Base-by-base conservation (phyloP, 2,797 vertebrate genomes). In the Rallus crepitans region DNA sequence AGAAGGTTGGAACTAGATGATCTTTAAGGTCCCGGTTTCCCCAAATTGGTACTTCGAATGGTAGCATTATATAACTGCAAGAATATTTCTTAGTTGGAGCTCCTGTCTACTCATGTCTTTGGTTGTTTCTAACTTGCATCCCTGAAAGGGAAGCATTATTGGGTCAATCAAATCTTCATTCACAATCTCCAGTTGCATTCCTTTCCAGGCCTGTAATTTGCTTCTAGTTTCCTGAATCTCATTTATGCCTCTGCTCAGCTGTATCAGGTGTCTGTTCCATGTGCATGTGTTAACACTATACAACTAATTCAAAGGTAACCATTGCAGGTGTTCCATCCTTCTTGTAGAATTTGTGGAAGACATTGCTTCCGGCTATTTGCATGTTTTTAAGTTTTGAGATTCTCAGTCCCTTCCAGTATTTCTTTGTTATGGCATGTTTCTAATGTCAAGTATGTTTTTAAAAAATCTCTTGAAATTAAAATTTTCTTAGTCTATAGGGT, bases 231-330 rank as follows among this genome's bases (percentile, higher is more conserved):
- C 42, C 80, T 70, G 81, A 72, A 70, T 82, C 40, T 89, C 24
- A 63, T 79, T 93, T 92, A 56, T 63, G 66, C 5, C 3, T 3
- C 20, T 82, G 8, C 48, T 90, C 7, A 76, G 24, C 28, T 59
- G 11, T 93, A 53, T 89, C 50, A 57, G 15, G 14, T 95, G 69
- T 83, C 80, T 86, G 13, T 90, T 94, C 66, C 63, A 39, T 72
- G 31, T 72, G 55, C 10, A 15, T 90, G 4, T 56, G 27, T 82
- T 94, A 90, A 56, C 33, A 30, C 30, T 59, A 6, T 77, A 11
- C 39, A 73, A 15, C 16, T 77, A 68, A 60, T 75, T 68, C 2
- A 2, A 63, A 35, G 50, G 31, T 78, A 71, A 30, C 11, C 5
- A 1, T 86, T 55, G 40, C 18, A 73, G 31, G 28, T 66, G 24